phyloP scores from a whole-genome alignment of 1,140 invertebrate genomes.

The Saccostrea echinata region DNA sequence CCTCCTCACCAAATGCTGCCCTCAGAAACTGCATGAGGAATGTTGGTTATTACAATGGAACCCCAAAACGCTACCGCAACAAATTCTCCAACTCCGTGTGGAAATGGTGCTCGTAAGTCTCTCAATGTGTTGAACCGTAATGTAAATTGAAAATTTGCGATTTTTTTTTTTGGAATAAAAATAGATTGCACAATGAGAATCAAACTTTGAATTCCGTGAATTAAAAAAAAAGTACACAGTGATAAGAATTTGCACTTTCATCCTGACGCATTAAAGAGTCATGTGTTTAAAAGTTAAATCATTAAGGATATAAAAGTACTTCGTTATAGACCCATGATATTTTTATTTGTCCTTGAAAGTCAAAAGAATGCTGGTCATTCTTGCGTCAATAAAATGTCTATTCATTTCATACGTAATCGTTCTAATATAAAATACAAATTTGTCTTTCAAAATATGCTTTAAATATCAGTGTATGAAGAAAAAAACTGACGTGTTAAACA shows the following conservation, averaged over 20 bases:
- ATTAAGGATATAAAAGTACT: background rate
- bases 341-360: background rate
- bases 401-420: background rate
- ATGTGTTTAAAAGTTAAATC: background rate
- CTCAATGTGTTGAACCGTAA: too few relatives aligned
- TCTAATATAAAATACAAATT: background rate
- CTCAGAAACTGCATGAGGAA: background rate
- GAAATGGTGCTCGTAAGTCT: slow-evolving; percentile 22
- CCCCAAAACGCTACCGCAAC: background rate
- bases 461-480: too few relatives aligned
- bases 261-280: too few relatives aligned
- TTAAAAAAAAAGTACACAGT: too few relatives aligned
- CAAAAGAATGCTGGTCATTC: background rate
- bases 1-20: background rate
- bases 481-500: too few relatives aligned
- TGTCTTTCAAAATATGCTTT: too few relatives aligned
- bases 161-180: too few relatives aligned
- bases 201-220: too few relatives aligned
- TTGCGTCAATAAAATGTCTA: background rate
- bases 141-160: too few relatives aligned
- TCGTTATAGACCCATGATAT: background rate
- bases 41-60: background rate
- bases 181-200: too few relatives aligned
- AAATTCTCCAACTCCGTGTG: background rate
- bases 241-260: too few relatives aligned